Base-by-base conservation (phyloP, 2,888 invertebrate genomes). In the Oscheius sp. region DNA sequence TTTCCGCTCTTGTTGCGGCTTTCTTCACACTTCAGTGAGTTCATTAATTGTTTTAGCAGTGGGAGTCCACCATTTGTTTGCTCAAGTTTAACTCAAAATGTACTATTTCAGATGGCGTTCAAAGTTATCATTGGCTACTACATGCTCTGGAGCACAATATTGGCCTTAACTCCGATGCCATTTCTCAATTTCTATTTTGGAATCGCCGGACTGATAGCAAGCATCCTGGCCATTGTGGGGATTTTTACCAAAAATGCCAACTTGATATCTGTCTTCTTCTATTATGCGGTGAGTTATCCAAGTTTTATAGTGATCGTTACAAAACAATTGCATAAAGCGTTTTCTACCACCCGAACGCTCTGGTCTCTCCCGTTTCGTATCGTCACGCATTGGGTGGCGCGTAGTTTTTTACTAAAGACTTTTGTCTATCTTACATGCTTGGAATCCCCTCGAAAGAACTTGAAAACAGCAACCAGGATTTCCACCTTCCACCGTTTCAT, bases 61-160 rank as follows among this genome's bases (percentile, higher is more conserved):
- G 11, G 21, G 21, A 21, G 21, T 21, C 21, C 21, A 21, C 21
- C 21, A 1, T 33, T 32, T 29, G 51, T 47, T 11, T 32, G 21
- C 7, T 21, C 29, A 21, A 13, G 11, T 3, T 21, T 32, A 7
- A 70, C 57, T 10, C 13, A 32, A 1, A 11, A 47, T 33, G 13
- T 70, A 58, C 13, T n/a, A 53, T n/a, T 53, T 33, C 76, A 80
- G 80, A 72, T 65, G 13, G 73, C 78, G 21, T 76, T 76, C 58
- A 76, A 77, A 47, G 55, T 78, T 10, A 76, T 77, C 47, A 32
- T 80, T n/a, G 73, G 53, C 57, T 80, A 80, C 42, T 80, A 78
- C 57, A 21, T 77, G 29, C 1, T 76, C 5, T 80, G 76, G 73
- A 78, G 77, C 53, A 62, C 77, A 7, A 63, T 73, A 7, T 57